These are phyloP conservation scores for Philypnodon macrostomus DNA, from an alignment of 2,797 vertebrate genomes.

Conservation along the genomic window DNA sequence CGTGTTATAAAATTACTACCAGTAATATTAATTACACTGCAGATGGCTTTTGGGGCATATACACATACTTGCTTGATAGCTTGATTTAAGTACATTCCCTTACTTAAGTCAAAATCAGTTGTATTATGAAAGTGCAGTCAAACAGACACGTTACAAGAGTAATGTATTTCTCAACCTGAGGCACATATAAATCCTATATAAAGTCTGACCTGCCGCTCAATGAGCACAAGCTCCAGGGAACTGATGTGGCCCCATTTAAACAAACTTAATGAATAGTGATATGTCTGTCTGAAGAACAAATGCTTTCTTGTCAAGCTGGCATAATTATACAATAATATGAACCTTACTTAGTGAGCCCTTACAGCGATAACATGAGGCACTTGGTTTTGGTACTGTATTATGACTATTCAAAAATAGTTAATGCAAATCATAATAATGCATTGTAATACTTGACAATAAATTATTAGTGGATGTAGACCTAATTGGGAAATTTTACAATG, in stretches of 20 bases:
- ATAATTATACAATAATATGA: constrained; percentile 12
- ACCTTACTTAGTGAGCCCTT: constrained; percentile 48
- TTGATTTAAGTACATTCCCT: constrained; percentile 29
- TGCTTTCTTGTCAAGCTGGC: constrained; percentile 20
- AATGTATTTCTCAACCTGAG: constrained; percentile 33
- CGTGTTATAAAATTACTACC: constrained; percentile 34
- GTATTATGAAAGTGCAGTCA: constrained; percentile 18
- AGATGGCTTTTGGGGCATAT: constrained; percentile 27
- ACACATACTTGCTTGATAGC: constrained; percentile 38
- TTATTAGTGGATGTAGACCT: too few relatives aligned
- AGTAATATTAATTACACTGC: constrained; percentile 22
- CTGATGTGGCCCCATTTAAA: constrained; percentile 12
- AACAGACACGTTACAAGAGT: constrained; percentile 21
- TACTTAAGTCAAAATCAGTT: constrained; percentile 6
- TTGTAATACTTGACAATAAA: too few relatives aligned
- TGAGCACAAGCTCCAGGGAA: not conserved
- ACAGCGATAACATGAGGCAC: constrained; percentile 70
- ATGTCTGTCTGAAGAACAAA: too few relatives aligned
- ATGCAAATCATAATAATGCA: too few relatives aligned
- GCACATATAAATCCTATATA: constrained; percentile 25
- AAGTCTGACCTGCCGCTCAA: constrained; percentile 6
- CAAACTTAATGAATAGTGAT: constrained; percentile 7
- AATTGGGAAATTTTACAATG: too few relatives aligned
- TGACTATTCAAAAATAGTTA: too few relatives aligned
- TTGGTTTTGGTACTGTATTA: constrained; percentile 56